phyloP scores from a whole-genome alignment of 2,888 invertebrate genomes.

The Athetis lepigone region DNA sequence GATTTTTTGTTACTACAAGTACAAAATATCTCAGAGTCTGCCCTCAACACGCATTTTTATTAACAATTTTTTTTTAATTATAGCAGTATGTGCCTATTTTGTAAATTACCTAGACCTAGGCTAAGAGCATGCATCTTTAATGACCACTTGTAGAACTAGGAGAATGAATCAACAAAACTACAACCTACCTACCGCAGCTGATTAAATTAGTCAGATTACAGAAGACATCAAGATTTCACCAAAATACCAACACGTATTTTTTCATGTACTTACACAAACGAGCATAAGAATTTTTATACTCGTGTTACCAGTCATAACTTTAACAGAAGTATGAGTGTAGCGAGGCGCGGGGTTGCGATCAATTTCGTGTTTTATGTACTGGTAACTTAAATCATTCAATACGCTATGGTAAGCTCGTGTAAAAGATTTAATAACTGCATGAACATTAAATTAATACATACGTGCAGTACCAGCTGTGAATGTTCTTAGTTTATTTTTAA shows the following conservation, averaged over 20 bases:
- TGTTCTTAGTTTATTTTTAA: background rate
- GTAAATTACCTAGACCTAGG: too few relatives aligned
- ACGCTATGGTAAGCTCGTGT: constrained; percentile 8
- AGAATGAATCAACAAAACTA: constrained; percentile 17
- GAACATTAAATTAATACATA: constrained; percentile 12
- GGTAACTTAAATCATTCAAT: constrained; percentile 47
- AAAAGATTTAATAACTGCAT: constrained; percentile 18
- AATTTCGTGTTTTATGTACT: constrained; percentile 49
- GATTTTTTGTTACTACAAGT: too few relatives aligned
- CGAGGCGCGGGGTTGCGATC: constrained; percentile 53
- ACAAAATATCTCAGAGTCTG: too few relatives aligned
- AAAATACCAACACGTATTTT: constrained; percentile 54
- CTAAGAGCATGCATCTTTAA: too few relatives aligned
- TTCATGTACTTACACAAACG: constrained; percentile 31
- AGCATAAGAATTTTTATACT: constrained; percentile 52
- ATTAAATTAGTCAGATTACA: constrained; percentile 46
- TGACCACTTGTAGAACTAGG: too few relatives aligned
- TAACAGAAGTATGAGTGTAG: constrained; percentile 48
- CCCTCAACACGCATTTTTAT: too few relatives aligned
- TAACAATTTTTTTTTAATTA: too few relatives aligned
- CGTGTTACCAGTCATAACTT: constrained; percentile 57
- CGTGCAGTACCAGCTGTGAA: constrained; percentile 1
- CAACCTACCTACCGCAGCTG: constrained; percentile 22
- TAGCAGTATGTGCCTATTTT: too few relatives aligned
- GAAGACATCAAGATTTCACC: constrained; percentile 53